Evolutionary conservation across 2,888 invertebrate genomes (phyloP).

Genomic region (Metallyticus violacea): DNA sequence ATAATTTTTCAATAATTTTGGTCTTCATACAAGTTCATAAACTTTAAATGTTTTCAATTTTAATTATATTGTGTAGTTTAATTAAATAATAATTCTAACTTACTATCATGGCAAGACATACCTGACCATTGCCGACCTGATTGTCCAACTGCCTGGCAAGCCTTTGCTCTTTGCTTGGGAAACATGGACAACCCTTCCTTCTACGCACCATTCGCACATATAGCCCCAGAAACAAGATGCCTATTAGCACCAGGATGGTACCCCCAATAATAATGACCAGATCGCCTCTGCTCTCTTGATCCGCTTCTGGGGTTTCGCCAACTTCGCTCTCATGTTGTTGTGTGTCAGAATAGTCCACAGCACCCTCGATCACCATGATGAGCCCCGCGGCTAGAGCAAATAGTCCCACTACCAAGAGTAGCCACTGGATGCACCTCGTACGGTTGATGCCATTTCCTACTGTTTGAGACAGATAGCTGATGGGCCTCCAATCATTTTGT

Average conservation of each 20-base stretch:
- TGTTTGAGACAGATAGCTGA: constrained; percentile 40
- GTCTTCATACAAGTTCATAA: no score
- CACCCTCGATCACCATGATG: constrained; percentile 61
- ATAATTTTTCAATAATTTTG: no score
- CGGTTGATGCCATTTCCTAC: constrained; percentile 35
- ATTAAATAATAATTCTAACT: no score
- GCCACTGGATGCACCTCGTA: constrained; percentile 41
- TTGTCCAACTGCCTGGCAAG: constrained; percentile 41
- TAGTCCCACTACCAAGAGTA: constrained; percentile 39
- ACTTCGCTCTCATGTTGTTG: constrained; percentile 42
- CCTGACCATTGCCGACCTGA: constrained; percentile 42
- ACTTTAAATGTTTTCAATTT: no score
- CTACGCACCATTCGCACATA: constrained; percentile 33
- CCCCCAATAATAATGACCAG: constrained; percentile 59
- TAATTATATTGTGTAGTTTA: no score
- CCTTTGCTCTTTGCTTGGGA: constrained; percentile 40
- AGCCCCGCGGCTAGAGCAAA: constrained; percentile 49
- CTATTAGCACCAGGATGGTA: constrained; percentile 60
- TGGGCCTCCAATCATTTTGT: constrained; percentile 43
- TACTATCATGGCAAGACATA: no score
- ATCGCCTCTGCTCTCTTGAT: constrained; percentile 37
- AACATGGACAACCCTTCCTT: constrained; percentile 39
- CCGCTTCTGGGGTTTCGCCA: constrained; percentile 32
- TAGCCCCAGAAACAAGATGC: constrained; percentile 57
- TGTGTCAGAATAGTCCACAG: constrained; percentile 57